phyloP scores from a whole-genome alignment of 2,888 invertebrate species.

The Cephus runcator region DNA sequence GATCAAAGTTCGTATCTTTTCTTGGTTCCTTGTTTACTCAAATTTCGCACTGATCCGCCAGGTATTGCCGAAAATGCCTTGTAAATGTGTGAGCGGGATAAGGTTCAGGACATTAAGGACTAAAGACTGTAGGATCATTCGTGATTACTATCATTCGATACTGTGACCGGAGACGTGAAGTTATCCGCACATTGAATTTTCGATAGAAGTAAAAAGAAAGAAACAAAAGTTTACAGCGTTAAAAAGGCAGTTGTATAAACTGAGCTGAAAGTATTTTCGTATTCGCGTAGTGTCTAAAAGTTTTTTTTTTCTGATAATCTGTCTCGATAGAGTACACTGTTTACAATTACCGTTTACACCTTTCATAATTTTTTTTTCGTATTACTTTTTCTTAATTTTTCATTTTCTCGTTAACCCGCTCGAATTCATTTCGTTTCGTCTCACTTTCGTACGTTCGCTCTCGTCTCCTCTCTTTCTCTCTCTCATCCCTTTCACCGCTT shows the following conservation, averaged over 20 bases:
- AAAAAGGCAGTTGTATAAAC: neutral
- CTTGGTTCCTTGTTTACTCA: neutral
- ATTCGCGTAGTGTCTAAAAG: neutral
- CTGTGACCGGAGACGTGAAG: constrained; percentile 2
- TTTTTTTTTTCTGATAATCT: neutral
- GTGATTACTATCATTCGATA: neutral
- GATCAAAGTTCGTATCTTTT: neutral
- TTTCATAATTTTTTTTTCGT: neutral
- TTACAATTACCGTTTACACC: neutral
- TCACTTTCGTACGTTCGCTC: constrained; percentile 9
- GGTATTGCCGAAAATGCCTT: constrained; percentile 8
- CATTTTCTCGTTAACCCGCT: constrained; percentile 20
- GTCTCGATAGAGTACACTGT: neutral
- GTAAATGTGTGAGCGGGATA: constrained; percentile 9
- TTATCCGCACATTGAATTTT: constrained; percentile 1
- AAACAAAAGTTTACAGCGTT: neutral
- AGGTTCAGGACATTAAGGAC: neutral
- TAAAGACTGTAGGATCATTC: neutral
- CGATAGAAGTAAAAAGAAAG: neutral
- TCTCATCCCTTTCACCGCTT: constrained; percentile 14
- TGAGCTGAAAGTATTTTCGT: neutral
- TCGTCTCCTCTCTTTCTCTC: constrained; percentile 4
- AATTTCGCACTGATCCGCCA: neutral
- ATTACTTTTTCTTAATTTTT: constrained; percentile 10
- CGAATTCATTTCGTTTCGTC: constrained; percentile 25